Evolutionary conservation across 2,113 vertebrate species (phyloP).

Genomic region (Nannobrachium achirus): DNA sequence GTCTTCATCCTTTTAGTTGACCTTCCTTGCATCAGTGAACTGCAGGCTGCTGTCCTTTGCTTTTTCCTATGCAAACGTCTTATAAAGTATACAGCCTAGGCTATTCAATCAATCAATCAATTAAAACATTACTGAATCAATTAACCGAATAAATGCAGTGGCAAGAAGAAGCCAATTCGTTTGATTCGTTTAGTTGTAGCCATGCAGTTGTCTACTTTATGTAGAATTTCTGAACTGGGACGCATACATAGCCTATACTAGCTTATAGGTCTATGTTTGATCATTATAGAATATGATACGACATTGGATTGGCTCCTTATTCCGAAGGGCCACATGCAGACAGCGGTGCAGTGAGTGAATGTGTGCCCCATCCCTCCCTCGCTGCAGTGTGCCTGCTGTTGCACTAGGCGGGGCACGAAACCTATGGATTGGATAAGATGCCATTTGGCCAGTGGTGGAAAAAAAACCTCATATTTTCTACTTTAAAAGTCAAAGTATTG

Average conservation of each 20-base stretch:
- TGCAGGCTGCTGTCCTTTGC: background rate
- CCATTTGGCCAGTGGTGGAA: too few species aligned
- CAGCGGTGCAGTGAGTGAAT: background rate
- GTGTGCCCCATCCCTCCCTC: too few species aligned
- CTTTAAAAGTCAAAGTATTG: too few species aligned
- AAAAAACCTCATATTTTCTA: too few species aligned
- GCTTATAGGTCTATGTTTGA: too few species aligned
- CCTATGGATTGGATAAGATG: background rate
- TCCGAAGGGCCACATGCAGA: background rate
- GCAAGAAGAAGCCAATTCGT: too few species aligned
- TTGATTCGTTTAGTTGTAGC: too few species aligned
- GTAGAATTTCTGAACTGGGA: too few species aligned
- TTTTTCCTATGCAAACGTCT: background rate
- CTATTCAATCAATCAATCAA: background rate
- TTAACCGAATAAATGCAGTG: background rate
- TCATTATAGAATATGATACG: background rate
- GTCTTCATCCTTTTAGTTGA: too few species aligned
- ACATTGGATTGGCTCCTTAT: conserved; percentile 2
- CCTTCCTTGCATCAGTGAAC: too few species aligned
- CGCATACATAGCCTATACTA: too few species aligned
- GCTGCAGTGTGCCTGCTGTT: conserved; percentile 47
- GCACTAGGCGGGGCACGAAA: conserved; percentile 65
- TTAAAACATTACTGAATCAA: background rate
- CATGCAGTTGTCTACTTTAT: too few species aligned
- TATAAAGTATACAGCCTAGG: background rate